Percentiles rank a stretch among this genome's conserved stretches.
These are phyloP conservation scores for Todiramphus chloris DNA, from an alignment of 2,113 vertebrate genomes.

Conservation along the genomic window DNA sequence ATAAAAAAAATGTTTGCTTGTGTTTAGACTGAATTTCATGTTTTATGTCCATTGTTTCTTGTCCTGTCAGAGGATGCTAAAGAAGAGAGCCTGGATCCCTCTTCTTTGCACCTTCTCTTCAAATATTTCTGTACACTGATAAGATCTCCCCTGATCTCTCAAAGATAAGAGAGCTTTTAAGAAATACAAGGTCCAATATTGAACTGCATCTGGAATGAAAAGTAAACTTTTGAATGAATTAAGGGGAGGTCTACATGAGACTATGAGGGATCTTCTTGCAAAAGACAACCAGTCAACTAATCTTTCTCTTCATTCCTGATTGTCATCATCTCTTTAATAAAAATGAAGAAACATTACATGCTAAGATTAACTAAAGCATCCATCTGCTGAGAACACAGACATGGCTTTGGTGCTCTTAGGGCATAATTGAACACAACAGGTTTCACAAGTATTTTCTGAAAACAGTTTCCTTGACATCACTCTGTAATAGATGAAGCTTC, in stretches of 20 bases:
- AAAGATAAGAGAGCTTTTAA: background rate
- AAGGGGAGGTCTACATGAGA: background rate
- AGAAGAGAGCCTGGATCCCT: background rate
- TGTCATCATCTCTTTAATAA: background rate
- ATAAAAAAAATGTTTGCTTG: background rate
- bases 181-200: background rate
- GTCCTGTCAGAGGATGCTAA: background rate
- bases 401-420: background rate
- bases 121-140: background rate
- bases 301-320: background rate
- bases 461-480: background rate
- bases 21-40: background rate
- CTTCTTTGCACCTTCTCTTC: background rate
- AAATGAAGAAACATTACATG: background rate
- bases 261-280: background rate
- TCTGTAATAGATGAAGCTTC: background rate
- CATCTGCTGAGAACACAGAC: background rate
- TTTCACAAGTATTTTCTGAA: background rate
- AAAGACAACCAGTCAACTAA: background rate
- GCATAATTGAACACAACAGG: background rate
- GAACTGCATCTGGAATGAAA: background rate
- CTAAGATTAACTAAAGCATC: background rate
- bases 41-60: background rate
- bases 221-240: background rate
- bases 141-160: background rate